Conservation (phyloP, 2,113 vertebrate species). For the Oncorhynchus tshawytscha region DNA sequence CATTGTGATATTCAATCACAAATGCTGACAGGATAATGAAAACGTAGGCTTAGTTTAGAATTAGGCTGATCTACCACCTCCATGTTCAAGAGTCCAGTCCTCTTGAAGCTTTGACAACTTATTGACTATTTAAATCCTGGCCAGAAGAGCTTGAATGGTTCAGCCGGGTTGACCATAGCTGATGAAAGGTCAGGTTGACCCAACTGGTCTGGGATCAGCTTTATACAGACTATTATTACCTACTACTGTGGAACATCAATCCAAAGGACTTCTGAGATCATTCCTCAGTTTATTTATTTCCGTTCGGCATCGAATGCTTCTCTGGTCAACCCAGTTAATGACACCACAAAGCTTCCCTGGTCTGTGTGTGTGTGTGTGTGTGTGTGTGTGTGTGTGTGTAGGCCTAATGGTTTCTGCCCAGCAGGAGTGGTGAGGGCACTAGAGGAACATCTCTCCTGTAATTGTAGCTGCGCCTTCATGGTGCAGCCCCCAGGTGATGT, state of each 20-base stretch:
- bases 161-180: constrained; percentile 7
- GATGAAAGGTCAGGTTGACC: constrained; percentile 42
- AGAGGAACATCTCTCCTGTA: constrained; percentile 25
- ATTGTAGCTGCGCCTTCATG: constrained; percentile 1
- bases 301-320: background rate
- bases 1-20: background rate
- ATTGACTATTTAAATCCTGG: constrained; percentile 29
- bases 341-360: constrained; percentile 15
- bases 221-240: background rate
- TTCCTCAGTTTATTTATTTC: background rate
- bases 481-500: constrained; percentile 13
- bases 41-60: background rate
- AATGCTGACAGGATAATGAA: background rate
- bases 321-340: constrained; percentile 26
- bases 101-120: background rate
- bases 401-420: constrained; percentile 32
- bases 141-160: constrained; percentile 10
- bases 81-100: background rate
- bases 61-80: background rate
- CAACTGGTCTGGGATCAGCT: background rate
- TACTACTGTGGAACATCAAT: background rate
- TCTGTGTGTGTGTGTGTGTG: constrained; percentile 17
- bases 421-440: constrained; percentile 43
- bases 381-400: constrained; percentile 2
- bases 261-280: background rate